These are phyloP conservation scores for Axea sp. DNA, from an alignment of 2,888 invertebrate species.

Conservation along the genomic window DNA sequence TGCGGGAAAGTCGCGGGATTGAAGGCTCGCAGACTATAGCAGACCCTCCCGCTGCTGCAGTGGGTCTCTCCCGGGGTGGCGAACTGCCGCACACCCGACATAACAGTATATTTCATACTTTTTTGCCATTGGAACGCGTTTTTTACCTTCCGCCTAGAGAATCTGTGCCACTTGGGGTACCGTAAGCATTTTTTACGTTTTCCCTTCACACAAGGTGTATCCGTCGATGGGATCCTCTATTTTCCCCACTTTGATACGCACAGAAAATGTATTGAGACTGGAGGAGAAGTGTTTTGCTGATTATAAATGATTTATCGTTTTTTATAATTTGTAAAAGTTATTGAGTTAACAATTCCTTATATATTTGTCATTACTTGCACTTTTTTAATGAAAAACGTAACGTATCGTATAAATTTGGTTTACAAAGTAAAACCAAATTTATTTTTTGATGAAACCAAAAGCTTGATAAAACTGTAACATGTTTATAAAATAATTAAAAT, in stretches of 20 bases:
- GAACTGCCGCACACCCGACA: constrained; percentile 56
- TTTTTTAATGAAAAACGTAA: too few species aligned
- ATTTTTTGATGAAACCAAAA: too few species aligned
- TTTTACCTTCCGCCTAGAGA: constrained; percentile 71
- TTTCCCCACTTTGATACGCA: constrained; percentile 31
- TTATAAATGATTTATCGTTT: constrained; percentile 22
- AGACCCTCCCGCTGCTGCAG: constrained; percentile 48
- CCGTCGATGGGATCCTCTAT: constrained; percentile 51
- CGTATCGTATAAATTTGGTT: too few species aligned
- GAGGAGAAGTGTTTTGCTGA: constrained; percentile 1
- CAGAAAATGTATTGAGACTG: constrained; percentile 2
- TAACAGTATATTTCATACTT: constrained; percentile 76
- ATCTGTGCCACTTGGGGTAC: constrained; percentile 78
- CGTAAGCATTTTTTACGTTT: constrained; percentile 71
- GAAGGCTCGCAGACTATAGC: constrained; percentile 8
- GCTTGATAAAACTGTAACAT: too few species aligned
- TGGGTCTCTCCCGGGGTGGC: constrained; percentile 55
- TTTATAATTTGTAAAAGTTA: not conserved
- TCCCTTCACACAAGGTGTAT: constrained; percentile 62
- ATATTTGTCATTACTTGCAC: too few species aligned
- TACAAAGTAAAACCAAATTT: too few species aligned
- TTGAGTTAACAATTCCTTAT: too few species aligned
- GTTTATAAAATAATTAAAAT: too few species aligned
- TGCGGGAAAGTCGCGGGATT: constrained; percentile 60
- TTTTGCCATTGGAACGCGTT: constrained; percentile 65